phyloP scores from a whole-genome alignment of 2,797 vertebrate species.

The Pseudotriccus pelzelni region DNA sequence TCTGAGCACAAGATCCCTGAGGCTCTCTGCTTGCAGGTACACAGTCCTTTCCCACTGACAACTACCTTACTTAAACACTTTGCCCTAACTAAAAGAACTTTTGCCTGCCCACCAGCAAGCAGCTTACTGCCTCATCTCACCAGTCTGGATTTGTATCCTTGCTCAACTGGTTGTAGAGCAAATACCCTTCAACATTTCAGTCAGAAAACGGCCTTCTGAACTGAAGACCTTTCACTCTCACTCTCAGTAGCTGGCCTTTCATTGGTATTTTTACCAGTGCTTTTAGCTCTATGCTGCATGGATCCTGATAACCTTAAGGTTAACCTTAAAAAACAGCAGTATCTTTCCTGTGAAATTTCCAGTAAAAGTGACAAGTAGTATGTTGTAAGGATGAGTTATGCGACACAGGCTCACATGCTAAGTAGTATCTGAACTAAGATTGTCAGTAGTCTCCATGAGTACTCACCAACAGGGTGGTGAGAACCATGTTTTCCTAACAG shows the following conservation, averaged over 20 bases:
- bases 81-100: background rate
- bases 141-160: background rate
- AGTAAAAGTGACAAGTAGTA: background rate
- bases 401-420: background rate
- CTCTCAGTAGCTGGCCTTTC: background rate
- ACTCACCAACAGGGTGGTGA: background rate
- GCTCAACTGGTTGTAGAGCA: background rate
- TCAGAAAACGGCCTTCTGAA: background rate
- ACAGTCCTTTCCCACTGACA: background rate
- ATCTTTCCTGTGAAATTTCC: background rate
- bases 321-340: background rate
- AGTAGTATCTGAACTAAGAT: background rate
- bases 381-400: background rate
- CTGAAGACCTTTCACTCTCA: background rate
- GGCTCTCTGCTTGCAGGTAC: background rate
- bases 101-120: background rate
- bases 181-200: background rate
- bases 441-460: background rate
- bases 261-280: background rate
- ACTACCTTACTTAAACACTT: background rate
- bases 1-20: background rate
- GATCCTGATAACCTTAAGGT: background rate
- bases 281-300: background rate
- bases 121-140: background rate
- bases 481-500: background rate